These are phyloP conservation scores for Synergus gifuensis DNA, from an alignment of 2,888 invertebrate genomes.

Conservation along the genomic window DNA sequence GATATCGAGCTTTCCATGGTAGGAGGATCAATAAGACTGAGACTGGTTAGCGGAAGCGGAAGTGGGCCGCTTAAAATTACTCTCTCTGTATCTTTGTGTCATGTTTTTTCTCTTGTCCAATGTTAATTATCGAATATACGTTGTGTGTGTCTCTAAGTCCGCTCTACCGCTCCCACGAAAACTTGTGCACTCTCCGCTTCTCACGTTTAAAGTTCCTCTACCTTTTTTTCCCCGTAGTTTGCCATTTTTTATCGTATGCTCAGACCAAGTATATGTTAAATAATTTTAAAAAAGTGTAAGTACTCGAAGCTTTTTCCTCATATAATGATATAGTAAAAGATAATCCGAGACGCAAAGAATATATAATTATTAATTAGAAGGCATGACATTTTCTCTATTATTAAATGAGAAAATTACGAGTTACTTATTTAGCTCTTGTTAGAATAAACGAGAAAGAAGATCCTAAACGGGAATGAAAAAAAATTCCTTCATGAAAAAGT, in stretches of 20 bases:
- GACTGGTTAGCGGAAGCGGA: slow-evolving; percentile 43
- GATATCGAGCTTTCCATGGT: slow-evolving; percentile 43
- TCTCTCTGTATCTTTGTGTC: slow-evolving; percentile 10
- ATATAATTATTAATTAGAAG: background rate
- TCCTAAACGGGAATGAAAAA: background rate
- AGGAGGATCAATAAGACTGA: slow-evolving; percentile 43
- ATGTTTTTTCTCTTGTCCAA: slow-evolving; percentile 36
- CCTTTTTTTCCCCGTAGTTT: background rate
- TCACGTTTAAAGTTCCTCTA: background rate
- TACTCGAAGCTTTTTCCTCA: background rate
- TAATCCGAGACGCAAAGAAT: background rate
- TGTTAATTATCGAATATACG: slow-evolving; percentile 43
- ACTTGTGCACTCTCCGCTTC: background rate
- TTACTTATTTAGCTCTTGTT: background rate
- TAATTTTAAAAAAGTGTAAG: background rate
- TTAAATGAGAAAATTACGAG: too few species aligned
- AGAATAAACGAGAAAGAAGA: background rate
- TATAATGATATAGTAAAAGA: background rate
- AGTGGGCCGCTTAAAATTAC: slow-evolving; percentile 42
- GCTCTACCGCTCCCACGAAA: background rate
- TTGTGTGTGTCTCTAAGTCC: background rate
- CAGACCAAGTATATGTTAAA: too few species aligned
- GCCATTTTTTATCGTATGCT: background rate
- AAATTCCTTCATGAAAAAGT: background rate
- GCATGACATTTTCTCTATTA: background rate